Evolutionary conservation across 1,140 invertebrate genomes (phyloP).

Genomic region (Camponotus vicinus): DNA sequence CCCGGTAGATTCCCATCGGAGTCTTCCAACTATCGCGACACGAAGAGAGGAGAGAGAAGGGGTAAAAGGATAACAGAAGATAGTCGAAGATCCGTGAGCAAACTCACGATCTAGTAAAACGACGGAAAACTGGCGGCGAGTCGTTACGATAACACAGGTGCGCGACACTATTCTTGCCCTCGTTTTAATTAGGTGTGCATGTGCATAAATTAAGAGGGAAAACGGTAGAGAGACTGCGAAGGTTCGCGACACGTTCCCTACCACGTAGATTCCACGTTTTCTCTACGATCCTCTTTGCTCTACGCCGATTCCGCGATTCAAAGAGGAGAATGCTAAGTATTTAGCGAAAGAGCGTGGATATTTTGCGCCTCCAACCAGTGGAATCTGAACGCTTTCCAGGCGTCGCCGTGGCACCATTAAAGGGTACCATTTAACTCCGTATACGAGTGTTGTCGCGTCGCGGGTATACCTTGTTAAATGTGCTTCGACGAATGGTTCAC

Average conservation of each 20-base stretch:
- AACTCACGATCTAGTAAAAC: conserved; percentile 51
- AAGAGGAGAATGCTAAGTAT: background rate
- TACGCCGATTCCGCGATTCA: background rate
- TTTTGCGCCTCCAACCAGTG: conserved; percentile 41
- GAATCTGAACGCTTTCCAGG: conserved; percentile 37
- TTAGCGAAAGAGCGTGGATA: conserved; percentile 32
- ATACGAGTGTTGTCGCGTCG: conserved; percentile 55
- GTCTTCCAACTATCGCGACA: conserved; percentile 21
- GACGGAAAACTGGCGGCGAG: conserved; percentile 50
- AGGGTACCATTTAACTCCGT: conserved; percentile 7
- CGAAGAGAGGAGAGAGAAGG: background rate
- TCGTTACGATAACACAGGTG: conserved; percentile 61
- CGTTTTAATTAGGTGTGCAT: conserved; percentile 71
- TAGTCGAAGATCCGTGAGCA: conserved; percentile 29
- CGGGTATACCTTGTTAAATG: conserved; percentile 55
- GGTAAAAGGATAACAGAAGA: background rate
- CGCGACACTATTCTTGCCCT: conserved; percentile 55
- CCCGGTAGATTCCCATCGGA: conserved; percentile 2
- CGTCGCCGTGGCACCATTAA: conserved; percentile 5
- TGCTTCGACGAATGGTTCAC: conserved; percentile 50
- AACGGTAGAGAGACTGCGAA: background rate
- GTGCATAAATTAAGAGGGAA: conserved; percentile 63
- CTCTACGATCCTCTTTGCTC: background rate
- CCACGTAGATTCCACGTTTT: background rate
- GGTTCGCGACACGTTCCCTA: conserved; percentile 29